Conservation (phyloP, 2,888 invertebrate species). For the Lobophora halterata region DNA sequence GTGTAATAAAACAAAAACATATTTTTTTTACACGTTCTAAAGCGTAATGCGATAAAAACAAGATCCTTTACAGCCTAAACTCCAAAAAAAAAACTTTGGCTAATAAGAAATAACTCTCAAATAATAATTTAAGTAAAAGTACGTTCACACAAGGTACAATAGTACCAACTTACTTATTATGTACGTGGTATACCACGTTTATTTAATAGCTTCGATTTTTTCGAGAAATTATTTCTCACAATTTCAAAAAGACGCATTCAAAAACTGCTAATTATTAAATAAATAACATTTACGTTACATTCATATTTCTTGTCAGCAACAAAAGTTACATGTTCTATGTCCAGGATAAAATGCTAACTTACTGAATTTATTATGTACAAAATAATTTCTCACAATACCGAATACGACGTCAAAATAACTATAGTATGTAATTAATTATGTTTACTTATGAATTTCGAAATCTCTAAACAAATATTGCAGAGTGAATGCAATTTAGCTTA, state of each 20-base stretch:
- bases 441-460: constrained; percentile 62
- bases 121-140: constrained; percentile 9
- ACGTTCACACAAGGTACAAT: constrained; percentile 11
- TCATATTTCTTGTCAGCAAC: constrained; percentile 23
- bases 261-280: constrained; percentile 2
- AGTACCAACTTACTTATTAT: no score
- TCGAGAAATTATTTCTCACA: constrained; percentile 2
- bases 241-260: not conserved
- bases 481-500: constrained; percentile 57
- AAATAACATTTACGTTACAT: not conserved
- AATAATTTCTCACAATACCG: constrained; percentile 40
- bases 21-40: constrained; percentile 22
- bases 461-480: constrained; percentile 51
- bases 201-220: constrained; percentile 10
- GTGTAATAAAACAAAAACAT: constrained; percentile 18
- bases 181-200: no score
- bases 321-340: constrained; percentile 30
- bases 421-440: constrained; percentile 43
- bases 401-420: constrained; percentile 45
- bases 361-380: constrained; percentile 45
- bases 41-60: constrained; percentile 15
- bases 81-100: constrained; percentile 17
- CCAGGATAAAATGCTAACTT: constrained; percentile 47
- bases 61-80: constrained; percentile 10
- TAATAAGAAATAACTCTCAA: constrained; percentile 18